Percentiles rank a stretch among this genome's conserved stretches.
Evolutionary conservation across 2,797 vertebrate species (phyloP).

Genomic region (Acridotheres tristis): DNA sequence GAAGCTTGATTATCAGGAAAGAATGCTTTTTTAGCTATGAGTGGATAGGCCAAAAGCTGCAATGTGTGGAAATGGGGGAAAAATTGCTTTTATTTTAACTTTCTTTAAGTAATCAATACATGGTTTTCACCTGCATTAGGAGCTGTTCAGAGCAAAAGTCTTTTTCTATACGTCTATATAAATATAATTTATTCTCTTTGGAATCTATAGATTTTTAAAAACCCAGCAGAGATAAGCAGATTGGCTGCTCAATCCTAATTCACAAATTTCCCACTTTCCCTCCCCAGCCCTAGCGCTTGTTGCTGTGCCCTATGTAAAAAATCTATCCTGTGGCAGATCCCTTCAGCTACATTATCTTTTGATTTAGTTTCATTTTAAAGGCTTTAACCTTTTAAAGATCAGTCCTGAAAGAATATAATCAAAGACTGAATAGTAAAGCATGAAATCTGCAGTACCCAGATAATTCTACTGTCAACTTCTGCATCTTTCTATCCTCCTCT

Average conservation of each 20-base stretch:
- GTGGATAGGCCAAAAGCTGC: slow-evolving; percentile 95
- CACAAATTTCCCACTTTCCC: neutral
- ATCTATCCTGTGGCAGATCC: neutral
- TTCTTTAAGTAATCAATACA: slow-evolving; percentile 84
- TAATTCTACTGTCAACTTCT: neutral
- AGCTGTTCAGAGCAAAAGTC: slow-evolving; percentile 60
- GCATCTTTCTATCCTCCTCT: neutral
- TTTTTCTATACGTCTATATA: slow-evolving; percentile 61
- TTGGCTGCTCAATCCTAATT: slow-evolving; percentile 7
- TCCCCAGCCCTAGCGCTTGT: neutral
- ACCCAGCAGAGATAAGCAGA: neutral
- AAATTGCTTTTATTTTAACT: slow-evolving; percentile 85
- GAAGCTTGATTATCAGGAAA: slow-evolving; percentile 99
- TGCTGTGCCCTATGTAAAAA: neutral
- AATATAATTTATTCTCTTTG: slow-evolving; percentile 64
- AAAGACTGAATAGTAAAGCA: neutral
- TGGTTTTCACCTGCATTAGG: slow-evolving; percentile 78
- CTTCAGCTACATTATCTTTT: neutral
- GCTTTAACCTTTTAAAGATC: neutral
- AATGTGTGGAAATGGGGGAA: slow-evolving; percentile 82
- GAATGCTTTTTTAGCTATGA: slow-evolving; percentile 98
- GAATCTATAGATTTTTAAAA: slow-evolving; percentile 57
- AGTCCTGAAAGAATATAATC: neutral
- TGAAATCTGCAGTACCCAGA: neutral
- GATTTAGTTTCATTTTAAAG: neutral